phyloP scores from a whole-genome alignment of 2,113 vertebrate species.

The Camarhynchus parvulus region DNA sequence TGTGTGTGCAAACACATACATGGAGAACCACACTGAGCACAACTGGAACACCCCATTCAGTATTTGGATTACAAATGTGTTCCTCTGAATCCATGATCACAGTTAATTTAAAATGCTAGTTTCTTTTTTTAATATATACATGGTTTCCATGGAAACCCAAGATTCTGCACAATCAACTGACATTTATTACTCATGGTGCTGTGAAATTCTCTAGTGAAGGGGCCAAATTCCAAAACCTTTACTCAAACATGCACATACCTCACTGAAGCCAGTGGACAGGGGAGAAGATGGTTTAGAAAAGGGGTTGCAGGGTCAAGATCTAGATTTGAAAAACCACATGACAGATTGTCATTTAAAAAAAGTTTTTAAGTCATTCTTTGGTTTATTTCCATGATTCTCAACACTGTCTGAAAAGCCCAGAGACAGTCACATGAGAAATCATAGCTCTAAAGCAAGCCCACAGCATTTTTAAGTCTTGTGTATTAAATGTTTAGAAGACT shows the following conservation, averaged over 20 bases:
- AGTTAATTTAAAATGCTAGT: constrained; percentile 54
- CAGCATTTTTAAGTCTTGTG: constrained; percentile 31
- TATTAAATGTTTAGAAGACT: constrained; percentile 56
- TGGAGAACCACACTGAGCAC: constrained; percentile 9
- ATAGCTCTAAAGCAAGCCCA: constrained; percentile 46
- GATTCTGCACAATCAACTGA: constrained; percentile 43
- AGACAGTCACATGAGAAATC: constrained; percentile 50
- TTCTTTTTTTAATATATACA: background rate
- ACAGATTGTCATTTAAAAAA: constrained; percentile 60
- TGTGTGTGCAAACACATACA: constrained; percentile 5
- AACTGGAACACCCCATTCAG: constrained; percentile 33
- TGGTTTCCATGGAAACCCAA: constrained; percentile 35
- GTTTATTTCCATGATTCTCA: constrained; percentile 64
- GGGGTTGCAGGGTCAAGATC: background rate
- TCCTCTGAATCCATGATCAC: constrained; percentile 35
- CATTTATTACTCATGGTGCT: constrained; percentile 44
- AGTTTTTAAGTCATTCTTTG: constrained; percentile 43
- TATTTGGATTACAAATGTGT: background rate
- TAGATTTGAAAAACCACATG: constrained; percentile 27
- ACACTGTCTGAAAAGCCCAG: constrained; percentile 38
- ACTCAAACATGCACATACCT: background rate
- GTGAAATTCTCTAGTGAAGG: constrained; percentile 47
- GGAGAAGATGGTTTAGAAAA: constrained; percentile 31
- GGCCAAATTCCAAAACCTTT: constrained; percentile 33
- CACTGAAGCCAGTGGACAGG: background rate